These are phyloP conservation scores for Macrobrachium rosenbergii DNA, from an alignment of 1,140 invertebrate genomes.

Conservation along the genomic window DNA sequence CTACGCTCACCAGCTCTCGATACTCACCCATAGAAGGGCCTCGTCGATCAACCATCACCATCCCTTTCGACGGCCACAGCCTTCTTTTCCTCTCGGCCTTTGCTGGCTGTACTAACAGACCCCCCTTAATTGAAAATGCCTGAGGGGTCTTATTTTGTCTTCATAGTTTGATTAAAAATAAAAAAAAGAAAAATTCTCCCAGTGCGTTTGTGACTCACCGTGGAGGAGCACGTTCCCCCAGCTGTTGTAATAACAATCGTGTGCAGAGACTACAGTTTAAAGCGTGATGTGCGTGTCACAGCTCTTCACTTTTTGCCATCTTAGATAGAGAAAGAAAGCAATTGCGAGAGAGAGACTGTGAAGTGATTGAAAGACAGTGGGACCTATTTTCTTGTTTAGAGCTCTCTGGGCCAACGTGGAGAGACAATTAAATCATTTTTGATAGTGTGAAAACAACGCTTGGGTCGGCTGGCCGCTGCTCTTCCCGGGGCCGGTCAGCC, in stretches of 20 bases:
- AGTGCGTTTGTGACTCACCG: constrained; percentile 62
- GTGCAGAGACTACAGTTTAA: constrained; percentile 53
- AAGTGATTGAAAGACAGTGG: constrained; percentile 52
- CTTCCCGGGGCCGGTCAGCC: constrained; percentile 35
- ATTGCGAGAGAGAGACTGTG: constrained; percentile 26
- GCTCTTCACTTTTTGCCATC: neutral
- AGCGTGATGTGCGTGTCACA: neutral
- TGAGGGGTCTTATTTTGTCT: too few relatives aligned
- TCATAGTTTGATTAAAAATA: too few relatives aligned
- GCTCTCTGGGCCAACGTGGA: constrained; percentile 53
- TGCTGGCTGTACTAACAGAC: constrained; percentile 25
- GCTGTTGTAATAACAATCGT: constrained; percentile 55
- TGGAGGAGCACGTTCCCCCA: constrained; percentile 57
- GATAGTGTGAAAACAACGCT: constrained; percentile 62
- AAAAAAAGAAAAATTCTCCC: constrained; percentile 33
- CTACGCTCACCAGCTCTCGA: constrained; percentile 57
- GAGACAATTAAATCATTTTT: constrained; percentile 47
- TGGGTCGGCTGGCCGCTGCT: constrained; percentile 60
- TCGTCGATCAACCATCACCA: constrained; percentile 48
- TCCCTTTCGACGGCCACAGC: too few relatives aligned
- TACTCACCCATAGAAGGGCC: constrained; percentile 50
- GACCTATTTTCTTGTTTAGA: constrained; percentile 11
- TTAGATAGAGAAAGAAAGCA: too few relatives aligned
- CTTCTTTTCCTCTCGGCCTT: constrained; percentile 1
- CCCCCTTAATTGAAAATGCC: too few relatives aligned